These are phyloP conservation scores for Meloidogyne chitwoodi DNA, from an alignment of 1,140 invertebrate genomes.

Conservation along the genomic window DNA sequence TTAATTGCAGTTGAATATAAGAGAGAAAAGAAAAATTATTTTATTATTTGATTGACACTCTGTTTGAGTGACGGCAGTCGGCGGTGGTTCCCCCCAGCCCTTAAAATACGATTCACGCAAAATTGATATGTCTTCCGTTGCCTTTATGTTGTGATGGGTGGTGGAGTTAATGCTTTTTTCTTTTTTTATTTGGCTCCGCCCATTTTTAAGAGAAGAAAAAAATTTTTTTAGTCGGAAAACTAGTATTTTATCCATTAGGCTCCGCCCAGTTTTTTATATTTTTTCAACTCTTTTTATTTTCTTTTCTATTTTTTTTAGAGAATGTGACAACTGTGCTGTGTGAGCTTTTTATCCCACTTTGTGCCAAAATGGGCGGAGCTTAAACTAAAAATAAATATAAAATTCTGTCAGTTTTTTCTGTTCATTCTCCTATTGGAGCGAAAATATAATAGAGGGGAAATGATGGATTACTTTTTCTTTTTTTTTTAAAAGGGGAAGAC, in stretches of 20 bases:
- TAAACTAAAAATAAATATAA: not conserved
- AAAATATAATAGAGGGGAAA: not conserved
- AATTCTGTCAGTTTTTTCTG: not conserved
- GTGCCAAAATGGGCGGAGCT: not conserved
- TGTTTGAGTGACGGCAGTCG: slow-evolving; percentile 10
- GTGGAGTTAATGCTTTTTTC: no score
- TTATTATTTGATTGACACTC: slow-evolving; percentile 18
- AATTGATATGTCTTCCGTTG: slow-evolving; percentile 10
- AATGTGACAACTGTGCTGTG: no score
- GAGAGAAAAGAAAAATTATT: not conserved
- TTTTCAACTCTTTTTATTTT: not conserved
- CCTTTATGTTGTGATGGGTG: not conserved
- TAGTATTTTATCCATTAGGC: not conserved
- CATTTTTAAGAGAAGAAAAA: not conserved
- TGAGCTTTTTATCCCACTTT: no score
- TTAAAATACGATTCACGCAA: slow-evolving; percentile 16
- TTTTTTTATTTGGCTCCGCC: not conserved
- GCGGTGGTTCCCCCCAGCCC: no score
- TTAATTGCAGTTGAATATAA: slow-evolving; percentile 29
- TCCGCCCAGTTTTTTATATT: not conserved
- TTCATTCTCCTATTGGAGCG: not conserved
- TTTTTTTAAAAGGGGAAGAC: not conserved
- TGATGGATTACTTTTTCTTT: not conserved
- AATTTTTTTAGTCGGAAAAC: no score
- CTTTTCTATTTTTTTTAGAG: not conserved